Base-by-base conservation (phyloP, 2,797 vertebrate species). In the Chaetodon trifasciatus region DNA sequence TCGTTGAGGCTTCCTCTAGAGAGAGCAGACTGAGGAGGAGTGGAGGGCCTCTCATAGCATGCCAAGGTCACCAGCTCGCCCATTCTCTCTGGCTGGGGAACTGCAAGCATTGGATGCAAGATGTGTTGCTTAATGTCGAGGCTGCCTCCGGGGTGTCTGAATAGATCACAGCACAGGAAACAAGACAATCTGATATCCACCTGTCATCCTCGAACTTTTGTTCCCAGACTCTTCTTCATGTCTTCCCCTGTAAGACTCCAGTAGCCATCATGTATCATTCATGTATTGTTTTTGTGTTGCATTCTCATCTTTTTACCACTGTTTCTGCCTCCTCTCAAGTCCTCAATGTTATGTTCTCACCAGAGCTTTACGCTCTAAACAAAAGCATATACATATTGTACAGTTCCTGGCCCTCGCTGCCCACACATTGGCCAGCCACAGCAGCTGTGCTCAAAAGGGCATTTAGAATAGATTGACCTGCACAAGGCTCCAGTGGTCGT, bases 11-110 rank as follows among this genome's bases (percentile, higher is more conserved):
- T 83, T 58, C 52, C 84, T 86, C 79, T 10, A 35, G 81, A 86
- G 82, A 79, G 55, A 70, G 16, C 64, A 77, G 78, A 74, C 19
- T 66, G 87, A 88, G 70, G 78, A 85, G 79, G 83, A 82, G 68
- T 68, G 40, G 67, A 84, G 79, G 71, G 58, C 57, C 75, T 84
- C 88, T 86, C 70, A 52, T 85, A 86, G 80, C 80, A 71, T 21
- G 28, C 78, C 90, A 89, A 91, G 91, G 91, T 87, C 84, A 82
- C 57, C 69, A 28, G 66, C 77, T 79, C 19, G 2, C 73, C 66
- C 1, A 5, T 46, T 82, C 65, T 63, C 40, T 78, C 44, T 7
- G 53, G 67, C 79, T 53, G 56, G 46, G 62, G 57, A 85, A 28
- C 83, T 70, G 40, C 67, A 23, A 70, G 76, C 76, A 79, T 81